Evolutionary conservation across 2,888 invertebrate species (phyloP).

Genomic region (Onchidella celtica): DNA sequence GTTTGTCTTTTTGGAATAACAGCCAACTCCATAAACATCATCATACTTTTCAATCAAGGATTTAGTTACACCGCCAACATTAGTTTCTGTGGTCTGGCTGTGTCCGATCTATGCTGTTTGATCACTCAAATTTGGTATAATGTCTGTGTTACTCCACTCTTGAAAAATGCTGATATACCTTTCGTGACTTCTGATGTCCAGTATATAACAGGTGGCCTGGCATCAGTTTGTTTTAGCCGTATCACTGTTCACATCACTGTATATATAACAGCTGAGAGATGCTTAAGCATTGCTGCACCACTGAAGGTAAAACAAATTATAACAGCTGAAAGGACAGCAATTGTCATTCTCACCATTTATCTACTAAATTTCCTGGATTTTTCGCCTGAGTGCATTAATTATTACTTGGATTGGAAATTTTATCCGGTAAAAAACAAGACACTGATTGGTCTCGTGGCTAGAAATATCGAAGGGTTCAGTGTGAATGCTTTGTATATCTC

Average conservation of each 20-base stretch:
- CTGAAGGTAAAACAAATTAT: too few relatives aligned
- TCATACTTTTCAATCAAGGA: neutral
- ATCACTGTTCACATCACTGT: neutral
- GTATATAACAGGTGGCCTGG: neutral
- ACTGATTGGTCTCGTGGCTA: too few relatives aligned
- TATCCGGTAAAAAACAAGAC: too few relatives aligned
- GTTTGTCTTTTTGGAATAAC: neutral
- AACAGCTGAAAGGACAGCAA: neutral
- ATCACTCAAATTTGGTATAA: neutral
- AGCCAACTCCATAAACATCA: neutral
- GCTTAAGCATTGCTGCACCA: neutral
- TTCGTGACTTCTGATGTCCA: too few relatives aligned
- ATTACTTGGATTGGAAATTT: too few relatives aligned
- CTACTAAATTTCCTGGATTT: too few relatives aligned
- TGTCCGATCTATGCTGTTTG: neutral
- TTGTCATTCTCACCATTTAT: neutral
- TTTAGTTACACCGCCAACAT: neutral
- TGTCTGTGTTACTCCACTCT: neutral
- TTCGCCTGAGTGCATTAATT: too few relatives aligned
- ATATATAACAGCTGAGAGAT: conserved; percentile 8
- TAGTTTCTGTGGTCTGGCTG: neutral
- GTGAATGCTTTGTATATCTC: too few relatives aligned
- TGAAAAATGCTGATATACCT: neutral
- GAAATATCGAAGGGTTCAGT: too few relatives aligned
- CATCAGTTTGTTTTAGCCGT: neutral